Evolutionary conservation across 53 echinoderm and acorn worm genomes (phyloP).

Genomic region (Temnopleurus reevesii): DNA sequence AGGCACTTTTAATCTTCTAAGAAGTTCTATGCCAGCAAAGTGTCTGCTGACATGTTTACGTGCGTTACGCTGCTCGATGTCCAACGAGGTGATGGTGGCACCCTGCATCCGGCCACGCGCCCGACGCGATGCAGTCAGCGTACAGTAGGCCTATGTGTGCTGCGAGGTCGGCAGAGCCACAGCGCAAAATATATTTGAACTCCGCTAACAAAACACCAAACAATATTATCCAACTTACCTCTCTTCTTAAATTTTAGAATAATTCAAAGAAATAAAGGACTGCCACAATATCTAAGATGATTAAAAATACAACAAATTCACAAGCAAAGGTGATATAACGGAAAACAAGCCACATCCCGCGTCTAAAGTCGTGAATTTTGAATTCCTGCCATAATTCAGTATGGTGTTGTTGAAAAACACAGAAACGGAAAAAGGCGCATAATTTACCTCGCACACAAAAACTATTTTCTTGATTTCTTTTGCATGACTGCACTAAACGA

Average conservation of each 20-base stretch:
- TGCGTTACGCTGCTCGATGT: too few relatives aligned
- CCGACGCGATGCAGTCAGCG: too few relatives aligned
- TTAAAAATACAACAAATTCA: constrained; percentile 83
- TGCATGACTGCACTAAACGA: too few relatives aligned
- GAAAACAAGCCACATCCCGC: constrained; percentile 64
- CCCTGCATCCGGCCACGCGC: too few relatives aligned
- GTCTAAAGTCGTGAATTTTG: neutral
- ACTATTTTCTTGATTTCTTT: too few relatives aligned
- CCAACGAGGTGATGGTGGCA: too few relatives aligned
- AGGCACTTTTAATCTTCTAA: too few relatives aligned
- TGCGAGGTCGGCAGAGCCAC: neutral
- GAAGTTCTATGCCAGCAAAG: too few relatives aligned
- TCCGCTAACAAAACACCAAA: neutral
- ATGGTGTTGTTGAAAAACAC: neutral
- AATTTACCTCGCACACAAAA: too few relatives aligned
- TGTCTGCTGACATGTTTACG: too few relatives aligned
- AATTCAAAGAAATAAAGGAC: constrained; percentile 71
- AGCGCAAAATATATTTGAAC: neutral
- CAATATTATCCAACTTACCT: constrained; percentile 4
- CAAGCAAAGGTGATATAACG: constrained; percentile 80
- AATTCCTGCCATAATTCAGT: neutral
- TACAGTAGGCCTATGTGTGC: neutral
- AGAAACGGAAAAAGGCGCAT: too few relatives aligned
- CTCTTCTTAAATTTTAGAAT: neutral
- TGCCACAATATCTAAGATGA: constrained; percentile 76